Evolutionary conservation across 2,888 invertebrate genomes (phyloP).

Genomic region (Phania funesta): DNA sequence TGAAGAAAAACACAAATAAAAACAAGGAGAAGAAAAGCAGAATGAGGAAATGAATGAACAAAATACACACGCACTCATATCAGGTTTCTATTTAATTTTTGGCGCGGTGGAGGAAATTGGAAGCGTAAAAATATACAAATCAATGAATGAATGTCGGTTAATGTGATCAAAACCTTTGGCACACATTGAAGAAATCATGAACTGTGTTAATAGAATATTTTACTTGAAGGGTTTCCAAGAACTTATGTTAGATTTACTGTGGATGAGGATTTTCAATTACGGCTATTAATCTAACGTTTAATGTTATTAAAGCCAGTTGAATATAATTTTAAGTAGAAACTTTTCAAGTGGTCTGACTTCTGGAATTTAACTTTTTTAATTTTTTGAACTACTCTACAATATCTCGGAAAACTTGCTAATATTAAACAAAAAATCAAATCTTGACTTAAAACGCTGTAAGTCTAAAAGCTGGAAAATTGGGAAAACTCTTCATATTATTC

Average conservation of each 20-base stretch:
- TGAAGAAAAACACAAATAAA: neutral
- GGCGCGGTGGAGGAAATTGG: neutral
- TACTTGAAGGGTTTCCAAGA: conserved; percentile 55
- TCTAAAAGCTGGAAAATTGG: too few relatives aligned
- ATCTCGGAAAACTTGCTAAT: too few relatives aligned
- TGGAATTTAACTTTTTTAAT: too few relatives aligned
- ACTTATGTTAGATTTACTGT: neutral
- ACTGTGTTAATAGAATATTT: conserved; percentile 66
- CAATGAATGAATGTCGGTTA: conserved; percentile 19
- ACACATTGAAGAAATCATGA: conserved; percentile 70
- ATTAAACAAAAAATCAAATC: too few relatives aligned
- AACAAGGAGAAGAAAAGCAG: neutral
- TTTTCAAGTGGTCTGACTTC: neutral
- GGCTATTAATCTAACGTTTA: neutral
- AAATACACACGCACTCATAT: neutral
- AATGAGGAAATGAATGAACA: conserved; percentile 28
- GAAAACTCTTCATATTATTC: too few relatives aligned
- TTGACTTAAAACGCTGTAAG: too few relatives aligned
- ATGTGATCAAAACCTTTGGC: conserved; percentile 50
- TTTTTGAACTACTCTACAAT: too few relatives aligned
- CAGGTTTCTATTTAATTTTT: conserved; percentile 24
- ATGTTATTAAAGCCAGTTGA: neutral
- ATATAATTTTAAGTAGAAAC: neutral
- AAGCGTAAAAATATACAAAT: neutral
- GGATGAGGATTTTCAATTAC: conserved; percentile 19